A percentile compares a stretch with the other conserved stretches of the same genome.
phyloP scores from a whole-genome alignment of 2,113 vertebrate species.

The Azemiops feae region DNA sequence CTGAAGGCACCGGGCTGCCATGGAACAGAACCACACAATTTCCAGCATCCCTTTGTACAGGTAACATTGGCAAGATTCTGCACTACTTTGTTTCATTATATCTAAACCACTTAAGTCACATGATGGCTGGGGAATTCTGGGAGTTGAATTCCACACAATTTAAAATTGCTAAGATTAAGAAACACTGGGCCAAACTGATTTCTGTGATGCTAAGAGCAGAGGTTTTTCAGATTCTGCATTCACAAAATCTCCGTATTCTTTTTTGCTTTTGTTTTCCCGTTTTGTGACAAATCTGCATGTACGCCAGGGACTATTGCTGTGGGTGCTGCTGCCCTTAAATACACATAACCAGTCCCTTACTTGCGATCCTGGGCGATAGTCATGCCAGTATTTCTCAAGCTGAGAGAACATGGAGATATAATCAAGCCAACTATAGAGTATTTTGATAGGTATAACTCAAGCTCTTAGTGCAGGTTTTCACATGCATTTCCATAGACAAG shows the following conservation, averaged over 20 bases:
- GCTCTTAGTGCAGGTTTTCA: neutral
- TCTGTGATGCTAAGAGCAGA: neutral
- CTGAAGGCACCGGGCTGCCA: slow-evolving; percentile 78
- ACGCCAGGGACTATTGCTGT: neutral
- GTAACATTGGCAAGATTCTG: slow-evolving; percentile 57
- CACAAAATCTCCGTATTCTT: neutral
- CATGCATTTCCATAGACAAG: neutral
- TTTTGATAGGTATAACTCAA: neutral
- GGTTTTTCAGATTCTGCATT: neutral
- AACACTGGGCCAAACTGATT: neutral
- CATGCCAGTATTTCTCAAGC: neutral
- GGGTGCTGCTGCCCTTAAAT: neutral
- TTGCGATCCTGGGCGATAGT: neutral
- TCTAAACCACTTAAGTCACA: neutral
- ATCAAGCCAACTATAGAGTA: neutral
- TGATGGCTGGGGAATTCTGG: neutral
- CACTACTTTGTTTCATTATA: neutral
- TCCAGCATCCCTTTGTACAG: slow-evolving; percentile 90
- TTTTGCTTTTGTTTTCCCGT: neutral
- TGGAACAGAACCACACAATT: slow-evolving; percentile 66
- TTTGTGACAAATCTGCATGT: neutral
- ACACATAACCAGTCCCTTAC: neutral
- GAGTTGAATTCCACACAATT: neutral
- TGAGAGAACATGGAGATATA: neutral
- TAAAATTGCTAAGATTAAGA: neutral